These are phyloP conservation scores for Pristionchus arcanus DNA, from an alignment of 2,888 invertebrate genomes.

Conservation along the genomic window DNA sequence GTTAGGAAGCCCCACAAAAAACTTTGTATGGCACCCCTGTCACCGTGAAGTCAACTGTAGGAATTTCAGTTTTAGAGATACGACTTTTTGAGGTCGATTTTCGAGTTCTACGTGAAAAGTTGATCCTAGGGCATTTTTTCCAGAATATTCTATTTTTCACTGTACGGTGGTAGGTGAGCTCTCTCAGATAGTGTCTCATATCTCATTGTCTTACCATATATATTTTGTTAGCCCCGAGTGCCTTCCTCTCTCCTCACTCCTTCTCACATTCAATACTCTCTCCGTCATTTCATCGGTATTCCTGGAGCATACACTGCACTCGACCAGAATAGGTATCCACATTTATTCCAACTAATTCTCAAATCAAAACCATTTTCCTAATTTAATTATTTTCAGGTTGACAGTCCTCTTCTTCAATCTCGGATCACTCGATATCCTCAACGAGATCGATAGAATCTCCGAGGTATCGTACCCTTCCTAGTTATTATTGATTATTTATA, in stretches of 20 bases:
- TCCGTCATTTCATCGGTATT: slow-evolving; percentile 68
- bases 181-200: too few relatives aligned
- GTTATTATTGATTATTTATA: background rate
- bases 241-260: background rate
- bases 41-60: too few relatives aligned
- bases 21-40: too few relatives aligned
- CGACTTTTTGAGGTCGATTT: too few relatives aligned
- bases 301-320: slow-evolving; percentile 68
- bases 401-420: slow-evolving; percentile 88
- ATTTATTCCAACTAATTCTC: background rate
- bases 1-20: too few relatives aligned
- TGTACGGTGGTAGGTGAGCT: too few relatives aligned
- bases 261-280: slow-evolving; percentile 64
- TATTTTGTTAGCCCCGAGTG: slow-evolving; percentile 12
- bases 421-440: slow-evolving; percentile 91
- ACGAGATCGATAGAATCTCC: slow-evolving; percentile 84
- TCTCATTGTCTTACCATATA: background rate
- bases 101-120: too few relatives aligned
- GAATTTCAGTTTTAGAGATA: too few relatives aligned
- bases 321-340: slow-evolving; percentile 66
- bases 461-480: slow-evolving; percentile 79
- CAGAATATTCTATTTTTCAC: too few relatives aligned
- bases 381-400: slow-evolving; percentile 59
- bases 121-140: too few relatives aligned
- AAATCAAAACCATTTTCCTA: background rate